phyloP scores from a whole-genome alignment of 2,113 vertebrate species.

The Puffinus mauretanicus region DNA sequence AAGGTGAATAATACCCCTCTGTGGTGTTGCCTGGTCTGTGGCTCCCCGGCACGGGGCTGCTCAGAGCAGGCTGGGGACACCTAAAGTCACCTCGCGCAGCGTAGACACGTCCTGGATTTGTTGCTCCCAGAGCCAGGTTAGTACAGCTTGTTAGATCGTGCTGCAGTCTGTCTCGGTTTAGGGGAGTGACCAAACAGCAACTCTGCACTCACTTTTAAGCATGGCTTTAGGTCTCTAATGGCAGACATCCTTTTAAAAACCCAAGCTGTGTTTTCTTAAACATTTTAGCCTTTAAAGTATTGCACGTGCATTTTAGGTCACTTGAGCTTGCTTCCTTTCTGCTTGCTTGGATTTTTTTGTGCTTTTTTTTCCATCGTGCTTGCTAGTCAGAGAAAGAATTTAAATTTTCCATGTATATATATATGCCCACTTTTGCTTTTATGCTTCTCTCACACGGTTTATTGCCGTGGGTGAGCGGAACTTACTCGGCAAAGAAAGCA shows the following conservation, averaged over 20 bases:
- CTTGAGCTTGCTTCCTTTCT: neutral
- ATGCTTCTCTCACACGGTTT: neutral
- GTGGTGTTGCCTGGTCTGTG: neutral
- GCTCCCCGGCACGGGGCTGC: neutral
- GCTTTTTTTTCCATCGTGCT: neutral
- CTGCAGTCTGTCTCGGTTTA: neutral
- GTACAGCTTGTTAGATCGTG: neutral
- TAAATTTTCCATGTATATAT: neutral
- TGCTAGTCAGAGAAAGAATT: neutral
- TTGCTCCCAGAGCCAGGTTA: neutral
- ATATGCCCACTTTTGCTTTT: neutral
- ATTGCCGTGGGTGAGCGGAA: slow-evolving; percentile 1
- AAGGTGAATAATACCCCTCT: neutral
- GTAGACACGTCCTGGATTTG: neutral
- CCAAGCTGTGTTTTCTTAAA: slow-evolving; percentile 2
- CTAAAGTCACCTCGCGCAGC: fast-evolving
- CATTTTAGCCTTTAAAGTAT: neutral
- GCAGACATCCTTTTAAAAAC: neutral
- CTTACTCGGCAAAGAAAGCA: slow-evolving; percentile 57
- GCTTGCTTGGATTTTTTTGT: neutral
- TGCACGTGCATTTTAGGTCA: neutral
- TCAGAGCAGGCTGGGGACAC: neutral
- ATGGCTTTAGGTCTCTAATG: neutral
- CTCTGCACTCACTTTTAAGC: neutral
- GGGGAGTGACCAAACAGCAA: neutral